phyloP scores from a whole-genome alignment of 2,888 invertebrate species.

The Tetanocera ferruginea region DNA sequence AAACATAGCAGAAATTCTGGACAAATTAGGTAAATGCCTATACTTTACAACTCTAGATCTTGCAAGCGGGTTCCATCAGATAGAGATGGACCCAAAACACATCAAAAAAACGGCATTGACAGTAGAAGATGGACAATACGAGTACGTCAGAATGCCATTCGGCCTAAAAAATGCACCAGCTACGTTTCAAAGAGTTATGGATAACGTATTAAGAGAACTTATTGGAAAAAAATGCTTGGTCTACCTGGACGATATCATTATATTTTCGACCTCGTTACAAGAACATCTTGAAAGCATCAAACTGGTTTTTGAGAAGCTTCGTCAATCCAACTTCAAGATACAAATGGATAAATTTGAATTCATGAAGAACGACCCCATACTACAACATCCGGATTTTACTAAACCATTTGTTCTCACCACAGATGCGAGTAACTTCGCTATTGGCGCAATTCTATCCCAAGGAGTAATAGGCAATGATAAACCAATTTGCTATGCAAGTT shows the following conservation, averaged over 20 bases:
- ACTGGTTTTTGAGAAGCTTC: neutral
- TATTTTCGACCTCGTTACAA: neutral
- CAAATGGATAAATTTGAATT: neutral
- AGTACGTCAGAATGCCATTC: slow-evolving; percentile 46
- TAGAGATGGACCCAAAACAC: neutral
- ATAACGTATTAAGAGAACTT: slow-evolving; percentile 21
- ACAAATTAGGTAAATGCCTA: slow-evolving; percentile 10
- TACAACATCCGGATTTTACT: slow-evolving; percentile 50
- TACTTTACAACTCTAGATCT: slow-evolving; percentile 49
- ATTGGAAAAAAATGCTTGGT: neutral
- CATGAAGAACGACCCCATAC: slow-evolving; percentile 34
- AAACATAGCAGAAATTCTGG: slow-evolving; percentile 32
- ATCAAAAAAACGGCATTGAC: neutral
- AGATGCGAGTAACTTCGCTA: slow-evolving; percentile 53
- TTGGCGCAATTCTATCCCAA: slow-evolving; percentile 55
- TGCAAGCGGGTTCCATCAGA: slow-evolving; percentile 57
- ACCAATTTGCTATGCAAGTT: slow-evolving; percentile 54
- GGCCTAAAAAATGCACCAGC: slow-evolving; percentile 38
- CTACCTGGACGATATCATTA: neutral
- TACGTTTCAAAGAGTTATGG: slow-evolving; percentile 26
- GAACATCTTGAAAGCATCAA: neutral
- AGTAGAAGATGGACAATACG: neutral
- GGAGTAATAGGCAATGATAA: slow-evolving; percentile 50
- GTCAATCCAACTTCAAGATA: neutral
- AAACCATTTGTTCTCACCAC: slow-evolving; percentile 56